A percentile compares a stretch with the other conserved stretches of the same genome.
Conservation (phyloP, 2,888 invertebrate genomes). For the Adelognathus sp. region DNA sequence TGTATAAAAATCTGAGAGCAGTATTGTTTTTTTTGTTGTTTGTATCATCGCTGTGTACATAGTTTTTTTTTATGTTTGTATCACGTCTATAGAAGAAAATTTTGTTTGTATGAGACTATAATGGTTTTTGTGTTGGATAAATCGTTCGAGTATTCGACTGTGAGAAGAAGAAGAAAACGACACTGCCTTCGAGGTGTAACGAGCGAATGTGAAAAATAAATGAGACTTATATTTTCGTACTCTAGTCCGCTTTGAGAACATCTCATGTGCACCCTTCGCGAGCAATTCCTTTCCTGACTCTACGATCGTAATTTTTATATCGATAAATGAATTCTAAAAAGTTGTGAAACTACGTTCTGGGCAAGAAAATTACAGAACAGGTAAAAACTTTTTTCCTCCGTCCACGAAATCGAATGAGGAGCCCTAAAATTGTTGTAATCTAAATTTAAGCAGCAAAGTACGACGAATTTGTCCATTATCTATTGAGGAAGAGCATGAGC, state of each 20-base stretch:
- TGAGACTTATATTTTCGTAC: slow-evolving; percentile 22
- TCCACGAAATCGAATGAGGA: too few relatives aligned
- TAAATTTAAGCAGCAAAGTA: too few relatives aligned
- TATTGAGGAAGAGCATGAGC: too few relatives aligned
- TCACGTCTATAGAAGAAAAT: neutral
- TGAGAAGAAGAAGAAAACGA: neutral
- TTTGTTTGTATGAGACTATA: slow-evolving; percentile 5
- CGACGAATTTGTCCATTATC: too few relatives aligned
- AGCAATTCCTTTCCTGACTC: neutral
- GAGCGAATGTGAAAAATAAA: slow-evolving; percentile 13
- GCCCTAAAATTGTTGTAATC: too few relatives aligned
- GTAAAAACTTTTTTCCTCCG: too few relatives aligned
- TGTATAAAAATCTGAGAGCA: slow-evolving; percentile 19
- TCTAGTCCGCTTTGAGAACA: neutral
- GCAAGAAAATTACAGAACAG: too few relatives aligned
- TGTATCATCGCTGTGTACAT: slow-evolving; percentile 6
- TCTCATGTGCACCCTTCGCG: neutral
- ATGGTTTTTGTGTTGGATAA: slow-evolving; percentile 14
- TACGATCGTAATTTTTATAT: too few relatives aligned
- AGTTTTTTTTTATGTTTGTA: slow-evolving; percentile 1
- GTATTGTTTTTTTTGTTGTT: slow-evolving; percentile 27
- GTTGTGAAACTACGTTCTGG: too few relatives aligned
- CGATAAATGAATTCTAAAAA: too few relatives aligned
- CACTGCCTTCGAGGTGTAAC: neutral
- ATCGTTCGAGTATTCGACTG: neutral